These are phyloP conservation scores for Miichthys miiuy DNA, from an alignment of 2,797 vertebrate species.

Conservation along the genomic window DNA sequence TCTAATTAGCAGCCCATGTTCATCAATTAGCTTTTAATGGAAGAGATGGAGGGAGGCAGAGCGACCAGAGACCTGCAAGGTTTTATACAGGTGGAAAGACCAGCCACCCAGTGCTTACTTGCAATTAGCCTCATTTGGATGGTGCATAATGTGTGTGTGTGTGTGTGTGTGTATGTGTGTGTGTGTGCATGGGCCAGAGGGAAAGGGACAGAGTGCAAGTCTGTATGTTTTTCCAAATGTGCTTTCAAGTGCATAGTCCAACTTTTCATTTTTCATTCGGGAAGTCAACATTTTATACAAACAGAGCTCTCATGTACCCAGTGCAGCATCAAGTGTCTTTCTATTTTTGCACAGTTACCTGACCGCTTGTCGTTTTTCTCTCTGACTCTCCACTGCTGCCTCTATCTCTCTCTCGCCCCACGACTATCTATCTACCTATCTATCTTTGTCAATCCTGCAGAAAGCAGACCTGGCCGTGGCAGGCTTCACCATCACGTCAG, in stretches of 20 bases:
- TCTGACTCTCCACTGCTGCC: slow-evolving; percentile 38
- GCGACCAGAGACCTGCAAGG: slow-evolving; percentile 67
- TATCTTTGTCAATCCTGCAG: slow-evolving; percentile 80
- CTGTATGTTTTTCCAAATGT: slow-evolving; percentile 41
- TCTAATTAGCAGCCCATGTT: slow-evolving; percentile 83
- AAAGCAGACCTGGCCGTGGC: slow-evolving; percentile 96
- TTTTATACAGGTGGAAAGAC: slow-evolving; percentile 76
- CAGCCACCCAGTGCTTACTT: slow-evolving; percentile 63
- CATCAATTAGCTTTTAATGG: slow-evolving; percentile 85
- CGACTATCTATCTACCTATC: slow-evolving; percentile 49
- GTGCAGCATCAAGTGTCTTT: slow-evolving; percentile 39
- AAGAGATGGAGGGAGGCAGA: slow-evolving; percentile 71
- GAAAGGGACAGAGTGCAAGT: slow-evolving; percentile 26
- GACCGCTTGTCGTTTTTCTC: slow-evolving; percentile 43
- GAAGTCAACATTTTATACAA: slow-evolving; percentile 42
- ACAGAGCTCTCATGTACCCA: slow-evolving; percentile 21
- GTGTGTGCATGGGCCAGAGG: slow-evolving; percentile 19
- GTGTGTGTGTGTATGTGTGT: slow-evolving; percentile 33
- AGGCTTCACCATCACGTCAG: slow-evolving; percentile 95
- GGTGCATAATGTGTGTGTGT: slow-evolving; percentile 46
- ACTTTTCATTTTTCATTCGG: slow-evolving; percentile 44
- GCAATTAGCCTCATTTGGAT: slow-evolving; percentile 74
- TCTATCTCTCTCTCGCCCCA: slow-evolving; percentile 40
- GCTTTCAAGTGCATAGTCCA: slow-evolving; percentile 23
- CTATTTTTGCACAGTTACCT: slow-evolving; percentile 53